Evolutionary conservation across 2,113 vertebrate species (phyloP).

Genomic region (Martes martes): DNA sequence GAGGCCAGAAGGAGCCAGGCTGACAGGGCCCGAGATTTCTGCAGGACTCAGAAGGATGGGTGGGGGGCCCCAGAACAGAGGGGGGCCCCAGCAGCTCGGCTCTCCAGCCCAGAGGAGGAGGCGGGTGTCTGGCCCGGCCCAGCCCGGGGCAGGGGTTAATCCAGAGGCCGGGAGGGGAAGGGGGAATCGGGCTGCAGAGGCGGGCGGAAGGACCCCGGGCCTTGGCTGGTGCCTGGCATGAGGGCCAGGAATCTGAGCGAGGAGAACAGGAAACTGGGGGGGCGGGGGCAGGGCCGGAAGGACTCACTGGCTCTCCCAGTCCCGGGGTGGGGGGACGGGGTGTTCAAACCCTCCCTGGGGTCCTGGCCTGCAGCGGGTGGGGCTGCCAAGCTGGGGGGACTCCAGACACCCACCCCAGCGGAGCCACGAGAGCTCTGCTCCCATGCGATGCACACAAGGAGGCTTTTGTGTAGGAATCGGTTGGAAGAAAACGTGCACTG

Average conservation of each 20-base stretch:
- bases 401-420: not conserved
- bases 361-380: fast-evolving
- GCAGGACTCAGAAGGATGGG: not conserved
- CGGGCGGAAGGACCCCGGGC: too few relatives aligned
- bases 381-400: not conserved
- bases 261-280: not conserved
- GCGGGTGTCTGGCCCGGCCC: fast-evolving
- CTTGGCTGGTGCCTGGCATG: fast-evolving
- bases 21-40: not conserved
- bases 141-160: too few relatives aligned
- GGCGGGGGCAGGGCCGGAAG: not conserved
- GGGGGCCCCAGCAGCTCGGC: not conserved
- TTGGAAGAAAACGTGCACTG: not conserved
- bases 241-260: not conserved
- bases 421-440: not conserved
- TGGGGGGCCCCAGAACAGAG: fast-evolving
- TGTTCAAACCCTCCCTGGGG: not conserved
- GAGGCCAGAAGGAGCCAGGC: not conserved
- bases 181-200: not conserved
- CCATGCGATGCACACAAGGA: not conserved
- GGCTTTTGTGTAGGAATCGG: not conserved
- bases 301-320: not conserved
- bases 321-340: not conserved
- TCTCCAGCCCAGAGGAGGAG: not conserved
- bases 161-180: too few relatives aligned